Percentiles rank a stretch among this genome's conserved stretches.
These are phyloP conservation scores for Lethenteron camtschaticum DNA, from an alignment of 2,113 vertebrate genomes.

Conservation along the genomic window DNA sequence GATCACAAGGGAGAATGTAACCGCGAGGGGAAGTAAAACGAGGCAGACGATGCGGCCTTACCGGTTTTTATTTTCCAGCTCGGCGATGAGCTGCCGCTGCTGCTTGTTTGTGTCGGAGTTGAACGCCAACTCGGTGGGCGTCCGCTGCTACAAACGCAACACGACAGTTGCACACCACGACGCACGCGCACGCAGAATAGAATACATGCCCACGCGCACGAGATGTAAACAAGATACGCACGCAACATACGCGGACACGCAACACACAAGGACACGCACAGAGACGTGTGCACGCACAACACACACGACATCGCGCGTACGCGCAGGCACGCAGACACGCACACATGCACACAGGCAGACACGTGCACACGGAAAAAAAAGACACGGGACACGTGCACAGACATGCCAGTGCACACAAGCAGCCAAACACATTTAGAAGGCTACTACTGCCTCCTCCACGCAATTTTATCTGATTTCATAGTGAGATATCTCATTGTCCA, in stretches of 20 bases:
- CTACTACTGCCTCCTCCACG: neutral
- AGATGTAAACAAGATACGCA: neutral
- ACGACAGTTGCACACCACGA: neutral
- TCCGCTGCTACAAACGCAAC: constrained; percentile 30
- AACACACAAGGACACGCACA: neutral
- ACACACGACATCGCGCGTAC: neutral
- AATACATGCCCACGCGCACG: neutral
- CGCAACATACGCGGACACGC: neutral
- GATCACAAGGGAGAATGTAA: no score
- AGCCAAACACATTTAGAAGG: neutral
- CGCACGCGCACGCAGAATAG: neutral
- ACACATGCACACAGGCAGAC: neutral
- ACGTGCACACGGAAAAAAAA: neutral
- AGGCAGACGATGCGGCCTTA: constrained; percentile 13
- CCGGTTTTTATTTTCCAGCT: constrained; percentile 97
- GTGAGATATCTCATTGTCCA: neutral
- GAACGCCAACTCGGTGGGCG: constrained; percentile 56
- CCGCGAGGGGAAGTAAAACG: no score
- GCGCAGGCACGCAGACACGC: neutral
- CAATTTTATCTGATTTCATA: neutral
- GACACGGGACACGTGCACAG: neutral
- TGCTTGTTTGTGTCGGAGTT: constrained; percentile 90
- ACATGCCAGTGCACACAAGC: neutral
- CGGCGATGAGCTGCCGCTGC: constrained; percentile 83
- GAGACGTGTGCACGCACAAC: neutral